Conservation (phyloP, 2,113 vertebrate genomes). For the Eonycteris spelaea region DNA sequence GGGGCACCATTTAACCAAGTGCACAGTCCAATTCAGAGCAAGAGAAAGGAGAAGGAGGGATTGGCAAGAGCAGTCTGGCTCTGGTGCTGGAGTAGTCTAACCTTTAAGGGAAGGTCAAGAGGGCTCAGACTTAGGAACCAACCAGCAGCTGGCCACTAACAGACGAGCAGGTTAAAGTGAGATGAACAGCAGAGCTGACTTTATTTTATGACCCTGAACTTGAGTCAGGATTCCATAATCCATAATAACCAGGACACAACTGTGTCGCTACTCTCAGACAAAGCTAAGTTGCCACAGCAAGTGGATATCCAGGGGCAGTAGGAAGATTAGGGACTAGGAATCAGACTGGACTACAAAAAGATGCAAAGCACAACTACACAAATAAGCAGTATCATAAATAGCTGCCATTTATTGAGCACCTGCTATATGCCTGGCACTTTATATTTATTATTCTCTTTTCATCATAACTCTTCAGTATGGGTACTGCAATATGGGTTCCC, state of each 20-base stretch:
- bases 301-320: neutral
- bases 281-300: neutral
- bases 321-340: neutral
- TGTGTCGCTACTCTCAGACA: neutral
- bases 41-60: neutral
- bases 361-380: neutral
- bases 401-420: neutral
- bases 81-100: neutral
- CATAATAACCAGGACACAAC: neutral
- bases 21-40: neutral
- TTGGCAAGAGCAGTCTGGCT: neutral
- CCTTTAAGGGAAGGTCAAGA: neutral
- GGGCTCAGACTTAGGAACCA: neutral
- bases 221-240: neutral
- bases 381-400: neutral
- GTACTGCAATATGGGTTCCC: neutral
- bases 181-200: neutral
- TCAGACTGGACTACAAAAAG: neutral
- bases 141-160: neutral
- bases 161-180: neutral
- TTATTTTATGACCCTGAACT: neutral
- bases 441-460: neutral
- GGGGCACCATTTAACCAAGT: neutral
- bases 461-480: neutral
- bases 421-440: neutral